A percentile compares a stretch with the other conserved stretches of the same genome.
Evolutionary conservation across 1,140 invertebrate genomes (phyloP).

Genomic region (Drosophila melanica): DNA sequence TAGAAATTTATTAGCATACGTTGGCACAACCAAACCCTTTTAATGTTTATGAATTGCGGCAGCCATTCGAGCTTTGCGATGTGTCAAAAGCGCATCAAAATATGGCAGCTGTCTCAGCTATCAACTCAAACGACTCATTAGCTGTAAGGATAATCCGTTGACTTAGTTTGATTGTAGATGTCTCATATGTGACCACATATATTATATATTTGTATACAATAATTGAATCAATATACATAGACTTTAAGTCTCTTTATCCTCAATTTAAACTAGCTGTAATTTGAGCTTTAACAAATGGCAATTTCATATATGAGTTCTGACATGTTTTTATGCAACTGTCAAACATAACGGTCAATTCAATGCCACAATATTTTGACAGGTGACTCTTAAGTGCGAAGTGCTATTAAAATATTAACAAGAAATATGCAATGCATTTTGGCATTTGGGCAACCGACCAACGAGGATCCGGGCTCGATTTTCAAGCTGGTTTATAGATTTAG

Average conservation of each 20-base stretch:
- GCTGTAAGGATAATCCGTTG: background rate
- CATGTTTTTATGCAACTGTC: background rate
- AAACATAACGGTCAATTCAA: background rate
- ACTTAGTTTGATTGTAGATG: background rate
- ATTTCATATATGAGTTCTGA: no score
- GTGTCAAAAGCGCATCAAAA: conserved; percentile 36
- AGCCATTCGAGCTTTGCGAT: conserved; percentile 31
- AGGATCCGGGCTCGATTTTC: no score
- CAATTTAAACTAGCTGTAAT: no score
- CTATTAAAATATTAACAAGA: no score
- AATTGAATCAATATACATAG: no score
- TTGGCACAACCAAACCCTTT: conserved; percentile 13
- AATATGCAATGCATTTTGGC: no score
- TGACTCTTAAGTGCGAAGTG: background rate
- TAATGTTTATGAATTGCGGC: conserved; percentile 41
- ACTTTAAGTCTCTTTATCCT: no score
- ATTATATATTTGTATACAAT: background rate
- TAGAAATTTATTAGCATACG: conserved; percentile 68
- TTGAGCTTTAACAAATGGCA: no score
- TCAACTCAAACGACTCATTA: background rate
- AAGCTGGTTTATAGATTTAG: no score
- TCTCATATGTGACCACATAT: background rate
- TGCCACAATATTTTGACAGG: background rate
- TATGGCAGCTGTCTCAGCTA: background rate
- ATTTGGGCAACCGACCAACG: no score